Conservation (phyloP, 64 coral and sea anemone species). For the Montipora foliosa region DNA sequence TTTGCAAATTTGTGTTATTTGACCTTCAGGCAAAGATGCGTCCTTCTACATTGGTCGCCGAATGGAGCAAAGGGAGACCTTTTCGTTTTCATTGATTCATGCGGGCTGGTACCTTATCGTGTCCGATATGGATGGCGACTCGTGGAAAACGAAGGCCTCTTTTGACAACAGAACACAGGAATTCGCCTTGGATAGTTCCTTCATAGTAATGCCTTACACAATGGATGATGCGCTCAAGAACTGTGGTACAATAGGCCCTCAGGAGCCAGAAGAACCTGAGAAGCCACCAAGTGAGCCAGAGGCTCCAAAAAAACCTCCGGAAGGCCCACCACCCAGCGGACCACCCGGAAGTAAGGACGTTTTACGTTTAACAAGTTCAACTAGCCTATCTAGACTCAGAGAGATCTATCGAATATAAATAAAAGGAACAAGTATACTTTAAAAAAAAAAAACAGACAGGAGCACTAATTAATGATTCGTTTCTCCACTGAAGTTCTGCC, state of each 20-base stretch:
- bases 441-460: no score
- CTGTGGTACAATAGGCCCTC: slow-evolving; percentile 28
- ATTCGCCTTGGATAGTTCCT: slow-evolving; percentile 53
- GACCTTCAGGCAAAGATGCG: slow-evolving; percentile 50
- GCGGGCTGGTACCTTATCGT: slow-evolving; percentile 32
- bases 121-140: slow-evolving; percentile 6
- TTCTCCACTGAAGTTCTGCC: no score
- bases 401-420: no score
- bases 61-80: slow-evolving; percentile 50
- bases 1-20: not conserved
- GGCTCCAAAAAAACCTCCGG: not conserved
- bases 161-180: slow-evolving; percentile 53
- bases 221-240: slow-evolving; percentile 37
- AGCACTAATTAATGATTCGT: no score
- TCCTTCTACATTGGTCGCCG: slow-evolving; percentile 67
- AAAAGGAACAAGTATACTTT: no score
- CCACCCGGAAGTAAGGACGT: slow-evolving; percentile 15
- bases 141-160: slow-evolving; percentile 5
- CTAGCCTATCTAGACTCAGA: no score
- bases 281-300: not conserved
- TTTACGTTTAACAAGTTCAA: not conserved
- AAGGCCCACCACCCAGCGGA: not conserved
- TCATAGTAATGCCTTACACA: slow-evolving; percentile 37
- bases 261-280: slow-evolving; percentile 16
- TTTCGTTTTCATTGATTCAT: slow-evolving; percentile 69